Base-by-base conservation (phyloP, 2,113 vertebrate species). In the Brachypteracias leptosomus region DNA sequence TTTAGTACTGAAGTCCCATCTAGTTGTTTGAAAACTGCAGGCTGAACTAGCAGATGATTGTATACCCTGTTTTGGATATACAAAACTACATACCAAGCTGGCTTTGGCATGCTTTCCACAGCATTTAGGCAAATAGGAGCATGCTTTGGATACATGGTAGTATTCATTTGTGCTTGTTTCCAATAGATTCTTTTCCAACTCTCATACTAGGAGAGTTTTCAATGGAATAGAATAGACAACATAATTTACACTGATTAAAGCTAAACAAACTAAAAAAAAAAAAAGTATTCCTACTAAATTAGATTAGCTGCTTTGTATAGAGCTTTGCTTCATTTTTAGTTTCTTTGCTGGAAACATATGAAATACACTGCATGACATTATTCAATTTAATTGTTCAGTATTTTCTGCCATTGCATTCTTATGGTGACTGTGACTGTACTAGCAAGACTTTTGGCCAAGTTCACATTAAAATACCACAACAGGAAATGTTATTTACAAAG, bases 361-460 rank as follows among this genome's bases (percentile, higher is more conserved):
- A 82, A 95, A 72, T 42, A 40, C 61, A 35, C 29, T 73, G 63
- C 40, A 55, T 90, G 88, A 38, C 57, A 71, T 67, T 73, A 75
- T 80, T 78, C 35, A 28, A 54, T 82, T 94, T 96, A 46, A 75
- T 91, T 89, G 89, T 90, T 90, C 61, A 65, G 38, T 70, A 28
- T 82, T 91, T 93, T 95, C 65, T 83, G 66, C 71, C 54, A 22
- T 92, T 78, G 33, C 82, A 85, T 90, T 93, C 67, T 90, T 86
- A 44, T 73, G 92, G 52, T 55, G 83, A 92, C 92, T 51, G n/a
- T 62, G 77, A 88, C 96, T 76, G 75, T 16, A 92, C 90, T 8
- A 68, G 59, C 40, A 89, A 85, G 92, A 49, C 22, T 91, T 82
- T 59, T 75, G 82, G 68, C 88, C 77, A 88, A 75, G 77, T 78